These are phyloP conservation scores for Littorina saxatilis DNA, from an alignment of 1,140 invertebrate species.

Conservation along the genomic window DNA sequence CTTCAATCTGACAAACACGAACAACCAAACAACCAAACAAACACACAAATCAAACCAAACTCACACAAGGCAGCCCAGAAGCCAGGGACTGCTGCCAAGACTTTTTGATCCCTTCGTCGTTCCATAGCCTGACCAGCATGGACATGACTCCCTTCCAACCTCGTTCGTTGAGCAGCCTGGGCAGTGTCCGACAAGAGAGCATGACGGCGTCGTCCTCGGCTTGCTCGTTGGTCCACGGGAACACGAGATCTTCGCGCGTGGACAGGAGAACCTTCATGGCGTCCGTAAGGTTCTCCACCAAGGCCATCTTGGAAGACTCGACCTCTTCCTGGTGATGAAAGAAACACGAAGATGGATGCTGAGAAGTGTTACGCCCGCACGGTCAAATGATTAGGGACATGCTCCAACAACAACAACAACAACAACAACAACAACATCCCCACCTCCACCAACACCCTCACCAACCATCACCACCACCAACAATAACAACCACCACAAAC, in stretches of 20 bases:
- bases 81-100: not conserved
- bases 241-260: not conserved
- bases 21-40: not conserved
- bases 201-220: not conserved
- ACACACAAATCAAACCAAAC: conserved; percentile 29
- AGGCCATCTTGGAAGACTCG: not conserved
- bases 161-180: not conserved
- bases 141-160: conserved; percentile 1
- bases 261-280: not conserved
- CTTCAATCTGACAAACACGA: not conserved
- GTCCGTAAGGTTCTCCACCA: conserved; percentile 10
- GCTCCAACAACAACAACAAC: no score
- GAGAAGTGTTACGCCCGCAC: no score
- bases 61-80: conserved; percentile 14
- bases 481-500: no score
- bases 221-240: not conserved
- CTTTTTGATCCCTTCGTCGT: not conserved
- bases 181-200: not conserved
- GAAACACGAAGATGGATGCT: no score
- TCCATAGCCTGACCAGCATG: not conserved
- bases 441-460: no score
- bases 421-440: no score
- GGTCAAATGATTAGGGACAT: not conserved
- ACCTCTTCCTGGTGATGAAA: not conserved
- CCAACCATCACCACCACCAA: no score